These are phyloP conservation scores for Chelon labrosus DNA, from an alignment of 2,797 vertebrate species.

Conservation along the genomic window DNA sequence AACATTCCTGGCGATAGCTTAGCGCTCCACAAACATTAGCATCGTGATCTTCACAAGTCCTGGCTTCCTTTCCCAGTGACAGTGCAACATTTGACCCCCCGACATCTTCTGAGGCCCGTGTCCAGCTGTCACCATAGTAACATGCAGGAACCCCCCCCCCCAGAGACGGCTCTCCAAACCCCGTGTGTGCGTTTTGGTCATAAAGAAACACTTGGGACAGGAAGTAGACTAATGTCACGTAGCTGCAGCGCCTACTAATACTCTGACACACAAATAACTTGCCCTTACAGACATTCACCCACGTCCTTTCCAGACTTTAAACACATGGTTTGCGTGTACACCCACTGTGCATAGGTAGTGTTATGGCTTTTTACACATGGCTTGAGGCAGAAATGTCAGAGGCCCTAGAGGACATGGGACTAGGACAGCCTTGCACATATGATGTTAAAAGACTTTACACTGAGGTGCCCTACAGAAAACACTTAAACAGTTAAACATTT, in stretches of 20 bases:
- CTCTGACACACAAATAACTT: conserved; percentile 4
- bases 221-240: conserved; percentile 15
- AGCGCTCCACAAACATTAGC: too few relatives aligned
- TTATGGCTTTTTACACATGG: conserved; percentile 31
- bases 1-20: too few relatives aligned
- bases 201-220: conserved; percentile 6
- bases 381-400: conserved; percentile 27
- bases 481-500: background rate
- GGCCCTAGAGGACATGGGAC: conserved; percentile 17
- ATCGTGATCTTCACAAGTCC: too few relatives aligned
- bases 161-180: background rate
- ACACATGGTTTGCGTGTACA: background rate
- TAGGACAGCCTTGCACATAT: background rate
- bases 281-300: conserved; percentile 7
- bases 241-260: background rate
- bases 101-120: background rate
- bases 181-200: background rate
- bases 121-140: background rate
- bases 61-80: too few relatives aligned
- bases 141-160: too few relatives aligned
- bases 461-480: background rate
- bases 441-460: background rate
- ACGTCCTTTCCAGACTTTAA: background rate
- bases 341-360: conserved; percentile 12
- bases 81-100: background rate